Evolutionary conservation across 2,113 vertebrate genomes (phyloP), one percentile per base, ranked within the genome.

Genomic region (Peromyscus leucopus): DNA sequence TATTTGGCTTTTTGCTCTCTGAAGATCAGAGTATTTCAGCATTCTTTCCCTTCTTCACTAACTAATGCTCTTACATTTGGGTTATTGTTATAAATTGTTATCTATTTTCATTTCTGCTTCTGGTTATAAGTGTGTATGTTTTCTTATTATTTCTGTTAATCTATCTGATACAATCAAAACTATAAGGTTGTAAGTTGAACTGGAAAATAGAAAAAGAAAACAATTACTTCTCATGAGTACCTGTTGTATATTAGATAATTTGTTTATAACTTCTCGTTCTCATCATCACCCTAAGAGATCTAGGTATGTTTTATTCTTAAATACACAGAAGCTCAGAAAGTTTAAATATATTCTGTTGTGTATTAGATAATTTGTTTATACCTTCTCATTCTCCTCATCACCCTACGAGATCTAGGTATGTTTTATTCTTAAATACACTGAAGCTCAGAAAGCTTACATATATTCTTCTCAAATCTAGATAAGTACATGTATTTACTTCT

Each of bases 301-400:
- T 85, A 79, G n/a, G 19, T 96, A 72, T 95, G 22, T 92, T 92
- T 96, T 89, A 71, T 97, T 96, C 91, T 19, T 92, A 78, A 94
- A 48, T 96, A 85, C 36, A 78, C 11, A 5, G 16, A 96, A 90
- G 3, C n/a, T 46, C 33, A 90, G 42, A 90, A 71, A 92, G 24
- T 28, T 85, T 71, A 94, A 96, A 55, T 93, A 90, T 80, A 92
- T 96, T 93, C 31, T 91, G n/a, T n/a, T n/a, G n/a, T n/a, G n/a
- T n/a, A n/a, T n/a, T n/a, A 90, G 63, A 7, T 72, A 10, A 71
- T 71, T 79, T 85, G 42, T 15, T 87, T 92, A 21, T 6, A 75
- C 88, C 4, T 65, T 86, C 86, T 91, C 85, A 28, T 75, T 89
- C 28, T 95, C 51, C 36, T 61, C 39, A 16, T 28, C 65, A 31